A percentile compares a stretch with the other conserved stretches of the same genome.
phyloP scores from a whole-genome alignment of 2,113 vertebrate genomes.

The Astur gentilis region DNA sequence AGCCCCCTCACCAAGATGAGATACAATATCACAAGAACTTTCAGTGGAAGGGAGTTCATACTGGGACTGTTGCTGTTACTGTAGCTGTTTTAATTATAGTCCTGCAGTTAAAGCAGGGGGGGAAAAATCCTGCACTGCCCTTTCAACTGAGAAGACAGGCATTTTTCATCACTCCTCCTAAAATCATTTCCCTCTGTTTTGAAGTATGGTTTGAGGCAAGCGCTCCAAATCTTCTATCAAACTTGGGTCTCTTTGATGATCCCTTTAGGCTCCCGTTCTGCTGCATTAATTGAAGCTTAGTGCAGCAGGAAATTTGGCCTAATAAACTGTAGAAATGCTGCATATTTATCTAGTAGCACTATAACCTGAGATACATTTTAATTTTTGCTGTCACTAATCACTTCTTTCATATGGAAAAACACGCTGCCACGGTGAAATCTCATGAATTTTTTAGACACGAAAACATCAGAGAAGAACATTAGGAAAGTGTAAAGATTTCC shows the following conservation, averaged over 20 bases:
- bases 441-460: neutral
- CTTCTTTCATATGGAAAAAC: neutral
- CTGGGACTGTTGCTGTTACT: neutral
- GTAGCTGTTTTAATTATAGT: neutral
- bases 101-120: neutral
- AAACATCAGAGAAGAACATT: neutral
- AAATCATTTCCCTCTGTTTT: slow-evolving; percentile 10
- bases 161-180: slow-evolving; percentile 13
- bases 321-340: slow-evolving; percentile 19
- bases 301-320: neutral
- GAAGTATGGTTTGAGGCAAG: slow-evolving; percentile 25
- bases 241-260: neutral
- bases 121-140: neutral
- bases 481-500: neutral
- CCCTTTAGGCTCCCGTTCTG: neutral
- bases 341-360: neutral
- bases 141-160: slow-evolving; percentile 6
- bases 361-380: neutral
- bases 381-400: neutral
- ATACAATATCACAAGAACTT: neutral
- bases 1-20: neutral
- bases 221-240: neutral
- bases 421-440: neutral
- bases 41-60: neutral
- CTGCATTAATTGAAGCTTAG: slow-evolving; percentile 3